These are phyloP conservation scores for Agapostemon virescens DNA, from an alignment of 2,888 invertebrate genomes.

Conservation along the genomic window DNA sequence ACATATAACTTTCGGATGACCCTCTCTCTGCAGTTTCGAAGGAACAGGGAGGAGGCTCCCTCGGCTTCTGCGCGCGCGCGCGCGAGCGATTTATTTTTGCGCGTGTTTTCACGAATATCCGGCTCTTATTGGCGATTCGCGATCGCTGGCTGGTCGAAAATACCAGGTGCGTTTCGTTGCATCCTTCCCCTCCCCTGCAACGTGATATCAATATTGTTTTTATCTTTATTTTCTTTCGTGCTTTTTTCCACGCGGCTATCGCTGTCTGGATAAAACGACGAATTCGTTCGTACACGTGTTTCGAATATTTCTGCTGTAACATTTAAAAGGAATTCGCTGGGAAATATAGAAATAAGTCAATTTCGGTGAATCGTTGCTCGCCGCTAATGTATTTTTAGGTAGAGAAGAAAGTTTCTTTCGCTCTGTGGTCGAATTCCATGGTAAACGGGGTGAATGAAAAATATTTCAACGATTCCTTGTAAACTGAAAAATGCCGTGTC, in stretches of 20 bases:
- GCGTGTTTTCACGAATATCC: conserved; percentile 19
- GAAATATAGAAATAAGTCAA: not conserved
- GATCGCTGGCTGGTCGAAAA: not conserved
- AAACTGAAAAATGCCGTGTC: too few relatives aligned
- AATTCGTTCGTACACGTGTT: not conserved
- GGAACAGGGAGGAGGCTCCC: not conserved
- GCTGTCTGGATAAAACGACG: not conserved
- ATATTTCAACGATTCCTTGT: too few relatives aligned
- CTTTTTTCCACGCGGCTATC: not conserved
- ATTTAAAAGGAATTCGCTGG: not conserved
- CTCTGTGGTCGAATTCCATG: too few relatives aligned
- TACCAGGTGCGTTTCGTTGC: not conserved
- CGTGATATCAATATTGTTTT: not conserved
- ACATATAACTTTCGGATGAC: conserved; percentile 50
- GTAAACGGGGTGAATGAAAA: too few relatives aligned
- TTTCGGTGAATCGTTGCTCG: not conserved
- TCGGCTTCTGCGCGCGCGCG: not conserved
- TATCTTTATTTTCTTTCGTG: not conserved
- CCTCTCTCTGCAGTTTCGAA: conserved; percentile 14
- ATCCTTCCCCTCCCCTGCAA: too few relatives aligned
- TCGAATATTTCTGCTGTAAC: not conserved
- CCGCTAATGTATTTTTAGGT: not conserved
- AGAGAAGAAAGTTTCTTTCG: not conserved
- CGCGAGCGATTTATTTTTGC: conserved; percentile 32
- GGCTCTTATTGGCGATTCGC: conserved; percentile 17